A percentile compares a stretch with the other conserved stretches of the same genome.
These are phyloP conservation scores for Umimayanthus chanpuru DNA, from an alignment of 92 coral and sea anemone species.

Conservation along the genomic window DNA sequence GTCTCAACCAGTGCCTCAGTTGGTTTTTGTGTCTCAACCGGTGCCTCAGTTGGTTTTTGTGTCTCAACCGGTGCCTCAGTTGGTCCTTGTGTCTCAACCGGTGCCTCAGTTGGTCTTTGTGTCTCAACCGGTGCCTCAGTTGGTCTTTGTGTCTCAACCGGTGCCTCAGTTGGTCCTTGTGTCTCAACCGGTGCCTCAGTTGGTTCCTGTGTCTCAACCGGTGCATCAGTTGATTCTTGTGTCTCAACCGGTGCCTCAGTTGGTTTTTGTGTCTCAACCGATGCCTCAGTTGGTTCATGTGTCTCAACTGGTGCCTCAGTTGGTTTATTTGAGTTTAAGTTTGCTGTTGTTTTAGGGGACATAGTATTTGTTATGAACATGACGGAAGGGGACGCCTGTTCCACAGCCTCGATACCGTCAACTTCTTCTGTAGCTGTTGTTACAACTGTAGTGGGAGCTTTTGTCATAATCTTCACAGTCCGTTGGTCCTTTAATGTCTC, in stretches of 20 bases:
- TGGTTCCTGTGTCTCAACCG: neutral
- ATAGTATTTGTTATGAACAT: neutral
- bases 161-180: neutral
- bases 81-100: neutral
- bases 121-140: neutral
- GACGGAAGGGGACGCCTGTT: slow-evolving; percentile 27
- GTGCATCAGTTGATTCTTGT: neutral
- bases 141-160: neutral
- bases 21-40: neutral
- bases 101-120: neutral
- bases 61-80: neutral
- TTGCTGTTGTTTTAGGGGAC: neutral
- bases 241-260: neutral
- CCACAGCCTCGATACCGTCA: slow-evolving; percentile 28
- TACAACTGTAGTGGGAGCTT: slow-evolving; percentile 18
- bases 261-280: neutral
- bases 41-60: neutral
- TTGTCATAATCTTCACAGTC: slow-evolving; percentile 29
- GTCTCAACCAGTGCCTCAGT: neutral
- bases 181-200: neutral
- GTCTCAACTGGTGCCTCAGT: neutral
- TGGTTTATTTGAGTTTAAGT: neutral
- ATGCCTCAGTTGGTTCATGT: neutral
- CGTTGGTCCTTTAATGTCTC: slow-evolving; percentile 17
- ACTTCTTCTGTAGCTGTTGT: neutral